These are phyloP conservation scores for Furcula furcula DNA, from an alignment of 2,888 invertebrate genomes.

Conservation along the genomic window DNA sequence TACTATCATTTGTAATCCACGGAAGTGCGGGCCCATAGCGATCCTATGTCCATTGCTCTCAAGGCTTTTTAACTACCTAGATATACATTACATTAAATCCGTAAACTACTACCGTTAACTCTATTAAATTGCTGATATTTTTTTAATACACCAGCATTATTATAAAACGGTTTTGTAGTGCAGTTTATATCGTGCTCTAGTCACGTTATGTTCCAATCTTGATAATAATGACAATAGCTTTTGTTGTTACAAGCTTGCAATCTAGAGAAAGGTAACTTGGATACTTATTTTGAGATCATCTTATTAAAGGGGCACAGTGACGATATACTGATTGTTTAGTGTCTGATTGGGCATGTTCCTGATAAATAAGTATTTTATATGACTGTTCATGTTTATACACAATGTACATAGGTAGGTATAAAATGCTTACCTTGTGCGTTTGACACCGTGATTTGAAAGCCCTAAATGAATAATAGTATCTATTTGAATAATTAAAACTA, in stretches of 20 bases:
- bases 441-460: no score
- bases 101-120: neutral
- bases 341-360: no score
- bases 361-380: no score
- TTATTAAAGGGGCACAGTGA: conserved; percentile 19
- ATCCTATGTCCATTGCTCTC: neutral
- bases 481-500: no score
- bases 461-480: no score
- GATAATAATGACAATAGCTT: conserved; percentile 48
- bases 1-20: neutral
- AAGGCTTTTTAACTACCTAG: neutral
- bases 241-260: conserved; percentile 34
- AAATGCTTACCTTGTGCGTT: no score
- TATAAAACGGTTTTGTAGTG: conserved; percentile 2
- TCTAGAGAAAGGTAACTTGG: conserved; percentile 14
- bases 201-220: conserved; percentile 35
- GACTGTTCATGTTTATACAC: no score
- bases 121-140: neutral
- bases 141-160: neutral
- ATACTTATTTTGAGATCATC: conserved; percentile 15
- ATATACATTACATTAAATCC: neutral
- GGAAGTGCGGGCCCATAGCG: neutral
- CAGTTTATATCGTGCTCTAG: conserved; percentile 11
- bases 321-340: neutral
- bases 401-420: no score